A percentile compares a stretch with the other conserved stretches of the same genome.
These are phyloP conservation scores for Plectus sambesii DNA, from an alignment of 1,140 invertebrate genomes.

Conservation along the genomic window DNA sequence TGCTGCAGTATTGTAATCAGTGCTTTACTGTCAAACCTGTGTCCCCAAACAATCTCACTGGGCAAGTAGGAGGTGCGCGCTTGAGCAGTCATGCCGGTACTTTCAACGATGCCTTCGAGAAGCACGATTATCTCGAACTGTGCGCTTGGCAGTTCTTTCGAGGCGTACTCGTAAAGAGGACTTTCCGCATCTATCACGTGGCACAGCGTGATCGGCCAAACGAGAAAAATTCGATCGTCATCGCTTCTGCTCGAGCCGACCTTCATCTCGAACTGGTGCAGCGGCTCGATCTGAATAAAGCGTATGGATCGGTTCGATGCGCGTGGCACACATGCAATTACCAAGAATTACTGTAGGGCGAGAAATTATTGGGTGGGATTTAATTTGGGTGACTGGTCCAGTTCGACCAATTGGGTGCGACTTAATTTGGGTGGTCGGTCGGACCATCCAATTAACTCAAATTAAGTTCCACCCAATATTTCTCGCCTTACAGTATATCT, in stretches of 20 bases:
- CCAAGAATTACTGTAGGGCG: too few species aligned
- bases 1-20: too few species aligned
- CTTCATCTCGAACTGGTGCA: constrained; percentile 29
- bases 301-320: too few species aligned
- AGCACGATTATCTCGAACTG: constrained; percentile 34
- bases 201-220: constrained; percentile 49
- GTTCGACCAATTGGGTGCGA: too few species aligned
- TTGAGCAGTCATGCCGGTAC: constrained; percentile 35
- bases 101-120: constrained; percentile 46
- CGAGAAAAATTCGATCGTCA: constrained; percentile 44
- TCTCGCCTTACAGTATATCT: too few species aligned
- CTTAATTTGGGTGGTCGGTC: too few species aligned
- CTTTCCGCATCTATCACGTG: constrained; percentile 48
- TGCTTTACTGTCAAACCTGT: constrained; percentile 4
- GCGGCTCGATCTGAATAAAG: constrained; percentile 23
- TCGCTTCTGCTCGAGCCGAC: constrained; percentile 16
- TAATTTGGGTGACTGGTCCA: too few species aligned
- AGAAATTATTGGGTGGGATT: too few species aligned
- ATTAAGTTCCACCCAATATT: too few species aligned
- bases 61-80: constrained; percentile 30
- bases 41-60: constrained; percentile 26
- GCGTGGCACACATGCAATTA: too few species aligned
- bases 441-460: too few species aligned
- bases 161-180: constrained; percentile 23
- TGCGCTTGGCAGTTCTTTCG: constrained; percentile 11